phyloP scores from a whole-genome alignment of 2,113 vertebrate genomes.

The Andinoacara biseriatus region DNA sequence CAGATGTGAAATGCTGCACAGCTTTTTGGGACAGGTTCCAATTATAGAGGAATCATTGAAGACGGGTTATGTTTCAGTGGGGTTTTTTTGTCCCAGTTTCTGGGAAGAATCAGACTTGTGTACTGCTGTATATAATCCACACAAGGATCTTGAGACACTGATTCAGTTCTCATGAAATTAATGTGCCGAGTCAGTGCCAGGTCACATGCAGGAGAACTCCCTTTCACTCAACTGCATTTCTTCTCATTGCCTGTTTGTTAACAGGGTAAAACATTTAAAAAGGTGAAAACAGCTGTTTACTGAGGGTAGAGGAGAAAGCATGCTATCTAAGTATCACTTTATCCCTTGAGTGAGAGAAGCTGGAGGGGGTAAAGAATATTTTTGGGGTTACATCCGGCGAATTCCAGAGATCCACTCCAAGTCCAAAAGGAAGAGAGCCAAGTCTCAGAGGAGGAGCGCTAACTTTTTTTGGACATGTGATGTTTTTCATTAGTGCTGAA shows the following conservation, averaged over 20 bases:
- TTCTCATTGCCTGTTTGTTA: background rate
- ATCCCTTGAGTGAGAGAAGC: background rate
- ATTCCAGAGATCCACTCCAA: conserved; percentile 20
- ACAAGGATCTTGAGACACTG: conserved; percentile 14
- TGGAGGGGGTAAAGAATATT: conserved; percentile 1
- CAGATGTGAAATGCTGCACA: background rate
- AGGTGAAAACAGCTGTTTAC: background rate
- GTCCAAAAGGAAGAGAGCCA: conserved; percentile 24
- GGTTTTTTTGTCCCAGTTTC: background rate
- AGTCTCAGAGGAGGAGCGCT: conserved; percentile 19
- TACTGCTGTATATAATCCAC: background rate
- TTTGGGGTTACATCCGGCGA: conserved; percentile 11
- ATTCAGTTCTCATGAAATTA: conserved; percentile 43
- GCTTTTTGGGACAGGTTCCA: background rate
- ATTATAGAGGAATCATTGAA: background rate
- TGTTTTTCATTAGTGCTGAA: conserved; percentile 23
- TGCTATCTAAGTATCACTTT: background rate
- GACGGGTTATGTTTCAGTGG: background rate
- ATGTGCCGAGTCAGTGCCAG: background rate
- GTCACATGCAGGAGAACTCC: conserved; percentile 19
- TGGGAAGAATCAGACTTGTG: background rate
- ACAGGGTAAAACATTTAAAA: background rate
- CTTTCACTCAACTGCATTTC: background rate
- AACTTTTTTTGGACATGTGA: conserved; percentile 1
- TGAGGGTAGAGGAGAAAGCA: background rate